These are phyloP conservation scores for Calameuta pallipes DNA, from an alignment of 2,888 invertebrate species.

Conservation along the genomic window DNA sequence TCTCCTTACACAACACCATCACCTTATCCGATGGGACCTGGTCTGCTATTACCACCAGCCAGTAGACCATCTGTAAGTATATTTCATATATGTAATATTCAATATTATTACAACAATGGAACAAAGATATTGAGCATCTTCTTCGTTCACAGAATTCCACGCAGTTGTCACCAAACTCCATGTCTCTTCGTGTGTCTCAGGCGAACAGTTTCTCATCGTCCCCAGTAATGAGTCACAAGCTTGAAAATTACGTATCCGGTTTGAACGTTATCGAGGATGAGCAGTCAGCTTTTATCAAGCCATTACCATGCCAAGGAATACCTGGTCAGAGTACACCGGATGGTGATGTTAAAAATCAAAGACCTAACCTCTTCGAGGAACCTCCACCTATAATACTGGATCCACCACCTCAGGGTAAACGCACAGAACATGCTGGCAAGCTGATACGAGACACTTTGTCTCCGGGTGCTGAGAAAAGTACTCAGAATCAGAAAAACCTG, in stretches of 20 bases:
- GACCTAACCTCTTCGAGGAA: constrained; percentile 39
- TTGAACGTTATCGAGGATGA: constrained; percentile 19
- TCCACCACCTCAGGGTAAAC: constrained; percentile 52
- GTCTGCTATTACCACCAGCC: constrained; percentile 54
- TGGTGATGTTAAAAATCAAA: constrained; percentile 17
- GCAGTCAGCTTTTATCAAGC: constrained; percentile 60
- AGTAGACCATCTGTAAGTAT: constrained; percentile 51
- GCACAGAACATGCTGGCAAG: constrained; percentile 23
- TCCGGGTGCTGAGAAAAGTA: constrained; percentile 8
- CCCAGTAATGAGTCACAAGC: constrained; percentile 61
- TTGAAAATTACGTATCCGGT: constrained; percentile 56
- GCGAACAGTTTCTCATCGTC: constrained; percentile 59
- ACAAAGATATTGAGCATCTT: not conserved
- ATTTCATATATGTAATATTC: not conserved
- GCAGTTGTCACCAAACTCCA: constrained; percentile 50
- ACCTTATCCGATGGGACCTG: constrained; percentile 56
- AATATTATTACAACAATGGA: not conserved
- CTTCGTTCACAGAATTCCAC: constrained; percentile 42
- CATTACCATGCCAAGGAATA: constrained; percentile 47
- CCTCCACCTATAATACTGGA: constrained; percentile 54
- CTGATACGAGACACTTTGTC: constrained; percentile 14
- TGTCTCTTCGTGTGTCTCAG: constrained; percentile 56
- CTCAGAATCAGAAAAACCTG: constrained; percentile 31
- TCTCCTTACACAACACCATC: constrained; percentile 58
- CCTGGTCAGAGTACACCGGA: constrained; percentile 20